These are phyloP conservation scores for Plectus sambesii DNA, from an alignment of 1,140 invertebrate species.

Conservation along the genomic window DNA sequence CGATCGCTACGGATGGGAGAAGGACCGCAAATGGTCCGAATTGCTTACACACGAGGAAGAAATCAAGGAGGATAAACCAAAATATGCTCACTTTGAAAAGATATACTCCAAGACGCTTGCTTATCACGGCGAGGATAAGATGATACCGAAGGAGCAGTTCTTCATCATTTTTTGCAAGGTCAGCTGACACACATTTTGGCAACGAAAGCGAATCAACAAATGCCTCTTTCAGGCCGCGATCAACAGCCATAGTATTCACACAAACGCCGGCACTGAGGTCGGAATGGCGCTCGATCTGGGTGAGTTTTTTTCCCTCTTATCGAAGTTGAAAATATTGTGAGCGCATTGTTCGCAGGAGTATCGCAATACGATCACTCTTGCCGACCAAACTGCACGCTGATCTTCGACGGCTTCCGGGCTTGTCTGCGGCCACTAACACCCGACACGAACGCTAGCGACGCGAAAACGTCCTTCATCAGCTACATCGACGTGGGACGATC, in stretches of 20 bases:
- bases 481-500: slow-evolving; percentile 39
- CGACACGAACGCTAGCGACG: slow-evolving; percentile 26
- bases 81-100: slow-evolving; percentile 35
- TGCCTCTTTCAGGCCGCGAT: too few relatives aligned
- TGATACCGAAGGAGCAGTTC: slow-evolving; percentile 25
- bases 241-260: slow-evolving; percentile 37
- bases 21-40: slow-evolving; percentile 25
- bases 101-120: slow-evolving; percentile 24
- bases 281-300: slow-evolving; percentile 35
- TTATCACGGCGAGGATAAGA: slow-evolving; percentile 26
- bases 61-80: slow-evolving; percentile 26
- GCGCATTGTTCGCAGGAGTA: slow-evolving; percentile 12
- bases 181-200: too few relatives aligned
- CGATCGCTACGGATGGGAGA: slow-evolving; percentile 32
- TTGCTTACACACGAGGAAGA: slow-evolving; percentile 29
- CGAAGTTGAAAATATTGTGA: background rate
- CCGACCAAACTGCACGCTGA: slow-evolving; percentile 36
- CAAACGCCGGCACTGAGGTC: slow-evolving; percentile 33
- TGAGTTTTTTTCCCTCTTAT: background rate
- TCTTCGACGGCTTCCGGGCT: slow-evolving; percentile 35
- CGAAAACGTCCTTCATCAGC: slow-evolving; percentile 26
- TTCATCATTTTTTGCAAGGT: slow-evolving; percentile 38
- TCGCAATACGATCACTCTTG: slow-evolving; percentile 38
- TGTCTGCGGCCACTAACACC: slow-evolving; percentile 33
- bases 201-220: too few relatives aligned